Base-by-base conservation (phyloP, 1,140 invertebrate species). In the Chymomyza costata region DNA sequence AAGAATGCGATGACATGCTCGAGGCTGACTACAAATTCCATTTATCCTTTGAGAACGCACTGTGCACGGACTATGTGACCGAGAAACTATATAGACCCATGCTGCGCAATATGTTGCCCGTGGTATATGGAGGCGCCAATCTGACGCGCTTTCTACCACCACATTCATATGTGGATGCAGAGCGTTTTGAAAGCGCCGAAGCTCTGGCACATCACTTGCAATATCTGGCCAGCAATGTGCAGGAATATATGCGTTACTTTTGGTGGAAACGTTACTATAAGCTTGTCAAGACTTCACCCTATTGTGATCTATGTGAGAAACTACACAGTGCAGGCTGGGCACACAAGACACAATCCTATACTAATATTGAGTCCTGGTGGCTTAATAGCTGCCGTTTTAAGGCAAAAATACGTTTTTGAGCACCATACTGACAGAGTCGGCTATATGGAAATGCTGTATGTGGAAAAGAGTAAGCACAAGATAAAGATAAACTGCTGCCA, bases 41-140 rank as follows among this genome's bases (percentile, higher is more conserved):
- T 68, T 67, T 92, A 41, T 83, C 90, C 0, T 90, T 90, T 32
- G 90, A 92, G 69, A 92, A 92, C 61, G 86, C 87, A 2, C 50
- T 86, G 1, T 88, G 87, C 57, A 76, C 58, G 2, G 89, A 90
- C 57, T 90, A 90, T 59, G 81, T 90, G 1, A 90, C 90, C 1
- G 89, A 90, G 63, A 90, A 90, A 64, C 85, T 91, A 3, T 91
- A 86, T 60, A 74, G 54, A 2, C 61, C 68, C 0, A 44, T 88
- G n/a, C 43, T 61, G 17, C 59, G 68, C 5, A 49, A 84, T 39
- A 81, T 90, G 1, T 76, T 91, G 8, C 90, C 90, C 0, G 86
- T 91, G 6, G 88, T 91, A 0, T 87, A 87, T 34, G 89, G 90
- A 0, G 87, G 86, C 6, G 86, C 87, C 0, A 86, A 92, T 64